Conservation (phyloP, 2,797 vertebrate genomes). For the Rousettus madagascariensis region DNA sequence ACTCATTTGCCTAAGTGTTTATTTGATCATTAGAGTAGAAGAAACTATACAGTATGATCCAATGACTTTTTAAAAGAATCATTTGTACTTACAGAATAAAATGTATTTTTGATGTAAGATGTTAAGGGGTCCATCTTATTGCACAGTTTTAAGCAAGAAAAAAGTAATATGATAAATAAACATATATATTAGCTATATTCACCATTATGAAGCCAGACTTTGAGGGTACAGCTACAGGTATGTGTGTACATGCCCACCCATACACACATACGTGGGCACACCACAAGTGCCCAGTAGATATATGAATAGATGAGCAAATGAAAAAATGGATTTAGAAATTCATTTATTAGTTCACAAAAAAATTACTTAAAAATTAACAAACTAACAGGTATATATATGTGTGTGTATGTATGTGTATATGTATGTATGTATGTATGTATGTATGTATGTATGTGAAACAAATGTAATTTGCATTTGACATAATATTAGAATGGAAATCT, state of each 20-base stretch:
- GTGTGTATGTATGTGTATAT: no score
- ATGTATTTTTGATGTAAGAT: not conserved
- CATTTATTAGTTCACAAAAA: not conserved
- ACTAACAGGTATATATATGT: not conserved
- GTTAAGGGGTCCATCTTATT: not conserved
- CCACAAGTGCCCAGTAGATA: not conserved
- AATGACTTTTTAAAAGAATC: not conserved
- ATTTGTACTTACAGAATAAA: not conserved
- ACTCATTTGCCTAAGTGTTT: not conserved
- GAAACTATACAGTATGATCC: not conserved
- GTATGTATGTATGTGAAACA: not conserved
- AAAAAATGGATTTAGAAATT: not conserved
- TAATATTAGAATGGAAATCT: not conserved
- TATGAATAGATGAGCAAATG: not conserved
- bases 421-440: no score
- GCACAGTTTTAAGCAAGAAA: not conserved
- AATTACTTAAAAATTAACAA: not conserved
- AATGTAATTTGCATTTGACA: not conserved
- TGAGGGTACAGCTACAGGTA: not conserved
- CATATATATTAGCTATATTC: not conserved
- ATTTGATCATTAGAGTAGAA: not conserved
- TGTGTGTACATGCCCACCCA: not conserved
- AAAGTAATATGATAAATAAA: not conserved
- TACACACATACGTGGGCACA: fast-evolving
- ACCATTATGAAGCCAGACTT: not conserved